A percentile compares a stretch with the other conserved stretches of the same genome.
These are phyloP conservation scores for Steinernema khuongi DNA, from an alignment of 1,140 invertebrate genomes.

Conservation along the genomic window DNA sequence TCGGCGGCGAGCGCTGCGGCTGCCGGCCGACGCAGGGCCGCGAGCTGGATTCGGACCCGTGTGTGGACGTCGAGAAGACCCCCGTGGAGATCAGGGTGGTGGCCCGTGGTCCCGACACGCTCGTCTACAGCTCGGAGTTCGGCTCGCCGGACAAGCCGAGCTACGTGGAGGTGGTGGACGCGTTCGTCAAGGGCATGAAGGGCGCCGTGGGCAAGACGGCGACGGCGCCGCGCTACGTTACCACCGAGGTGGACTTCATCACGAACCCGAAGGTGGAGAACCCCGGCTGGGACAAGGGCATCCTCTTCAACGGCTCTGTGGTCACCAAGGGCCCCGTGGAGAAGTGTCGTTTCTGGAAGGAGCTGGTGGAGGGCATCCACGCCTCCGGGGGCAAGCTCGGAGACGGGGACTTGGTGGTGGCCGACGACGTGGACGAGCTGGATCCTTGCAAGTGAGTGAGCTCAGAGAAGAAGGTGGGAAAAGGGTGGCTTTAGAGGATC, in stretches of 20 bases:
- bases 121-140: conserved; percentile 17
- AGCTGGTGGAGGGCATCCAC: not conserved
- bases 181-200: conserved; percentile 35
- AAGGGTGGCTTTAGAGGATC: not conserved
- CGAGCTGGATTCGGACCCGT: conserved; percentile 22
- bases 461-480: not conserved
- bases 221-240: conserved; percentile 29
- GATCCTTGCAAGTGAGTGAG: conserved; percentile 27
- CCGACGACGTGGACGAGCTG: conserved; percentile 20
- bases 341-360: conserved; percentile 1
- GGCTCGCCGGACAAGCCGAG: conserved; percentile 17
- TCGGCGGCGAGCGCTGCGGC: conserved; percentile 34
- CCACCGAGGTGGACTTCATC: conserved; percentile 39
- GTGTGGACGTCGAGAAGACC: conserved; percentile 23
- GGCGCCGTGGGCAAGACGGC: conserved; percentile 30
- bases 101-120: conserved; percentile 15
- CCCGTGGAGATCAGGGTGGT: conserved; percentile 15
- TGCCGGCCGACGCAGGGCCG: conserved; percentile 33
- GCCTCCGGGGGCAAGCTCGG: not conserved
- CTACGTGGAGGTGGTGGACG: conserved; percentile 36
- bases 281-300: conserved; percentile 35
- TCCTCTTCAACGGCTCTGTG: conserved; percentile 34
- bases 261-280: conserved; percentile 40
- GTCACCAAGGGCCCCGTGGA: not conserved
- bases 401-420: conserved; percentile 3